phyloP scores from a whole-genome alignment of 2,113 vertebrate genomes.

The Cheilinus undulatus region DNA sequence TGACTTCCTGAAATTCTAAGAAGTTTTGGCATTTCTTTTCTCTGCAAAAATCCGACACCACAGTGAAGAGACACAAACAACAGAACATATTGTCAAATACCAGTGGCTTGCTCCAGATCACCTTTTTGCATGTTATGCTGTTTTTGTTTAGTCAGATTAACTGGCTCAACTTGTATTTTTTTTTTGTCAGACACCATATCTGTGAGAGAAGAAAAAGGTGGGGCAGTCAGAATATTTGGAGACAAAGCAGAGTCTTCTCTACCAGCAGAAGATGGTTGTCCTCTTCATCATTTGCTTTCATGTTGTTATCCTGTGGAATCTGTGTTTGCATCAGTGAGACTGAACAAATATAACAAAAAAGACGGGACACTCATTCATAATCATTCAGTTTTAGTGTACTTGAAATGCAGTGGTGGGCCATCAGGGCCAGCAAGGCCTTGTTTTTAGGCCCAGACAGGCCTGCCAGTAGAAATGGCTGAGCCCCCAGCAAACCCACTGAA shows the following conservation, averaged over 20 bases:
- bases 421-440: too few species aligned
- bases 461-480: too few species aligned
- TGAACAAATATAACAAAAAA: slow-evolving; percentile 8
- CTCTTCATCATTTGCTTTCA: slow-evolving; percentile 22
- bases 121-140: background rate
- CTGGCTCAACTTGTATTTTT: slow-evolving; percentile 56
- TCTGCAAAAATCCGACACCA: background rate
- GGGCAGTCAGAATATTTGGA: slow-evolving; percentile 3
- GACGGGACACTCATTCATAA: background rate
- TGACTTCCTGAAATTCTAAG: too few species aligned
- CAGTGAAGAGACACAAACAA: too few species aligned
- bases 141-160: background rate
- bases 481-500: too few species aligned
- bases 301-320: slow-evolving; percentile 5
- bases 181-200: slow-evolving; percentile 61
- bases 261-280: background rate
- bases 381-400: background rate
- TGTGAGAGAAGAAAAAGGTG: slow-evolving; percentile 53
- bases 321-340: slow-evolving; percentile 7
- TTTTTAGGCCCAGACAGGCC: too few species aligned
- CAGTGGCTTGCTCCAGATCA: too few species aligned
- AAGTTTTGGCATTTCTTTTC: too few species aligned
- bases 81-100: too few species aligned
- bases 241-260: background rate
- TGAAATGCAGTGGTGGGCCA: too few species aligned